Conservation (phyloP, 2,888 invertebrate genomes). For the Troides helena region DNA sequence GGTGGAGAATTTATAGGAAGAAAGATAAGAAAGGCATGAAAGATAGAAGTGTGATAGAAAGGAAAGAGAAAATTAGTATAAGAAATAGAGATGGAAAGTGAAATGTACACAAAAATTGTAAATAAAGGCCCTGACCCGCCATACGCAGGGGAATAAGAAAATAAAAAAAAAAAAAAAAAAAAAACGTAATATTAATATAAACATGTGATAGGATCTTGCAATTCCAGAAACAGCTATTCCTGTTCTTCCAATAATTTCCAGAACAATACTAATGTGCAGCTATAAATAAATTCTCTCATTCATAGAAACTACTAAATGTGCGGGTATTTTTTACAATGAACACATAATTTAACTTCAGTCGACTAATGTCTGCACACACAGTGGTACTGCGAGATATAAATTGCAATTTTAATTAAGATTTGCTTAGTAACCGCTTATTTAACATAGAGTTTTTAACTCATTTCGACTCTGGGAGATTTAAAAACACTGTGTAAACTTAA, state of each 20-base stretch:
- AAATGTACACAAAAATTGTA: too few species aligned
- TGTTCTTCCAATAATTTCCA: not conserved
- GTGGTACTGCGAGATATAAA: slow-evolving; percentile 29
- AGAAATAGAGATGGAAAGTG: too few species aligned
- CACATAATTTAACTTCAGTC: not conserved
- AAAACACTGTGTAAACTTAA: not conserved
- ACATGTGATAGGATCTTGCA: too few species aligned
- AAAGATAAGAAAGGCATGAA: too few species aligned
- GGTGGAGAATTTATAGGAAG: too few species aligned
- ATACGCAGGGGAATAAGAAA: too few species aligned
- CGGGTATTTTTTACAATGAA: not conserved
- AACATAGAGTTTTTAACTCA: slow-evolving; percentile 4
- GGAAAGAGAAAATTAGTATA: too few species aligned
- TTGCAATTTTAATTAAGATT: slow-evolving; percentile 36
- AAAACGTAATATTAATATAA: too few species aligned
- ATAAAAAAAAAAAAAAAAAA: too few species aligned
- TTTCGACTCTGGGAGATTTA: not conserved
- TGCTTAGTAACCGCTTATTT: slow-evolving; percentile 24
- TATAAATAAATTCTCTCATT: not conserved
- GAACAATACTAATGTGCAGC: not conserved
- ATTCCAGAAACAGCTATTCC: too few species aligned
- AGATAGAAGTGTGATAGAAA: too few species aligned
- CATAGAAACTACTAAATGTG: not conserved
- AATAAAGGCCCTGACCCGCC: too few species aligned
- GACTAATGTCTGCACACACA: not conserved